Evolutionary conservation across 2,888 invertebrate genomes (phyloP), one percentile per base, ranked within the genome.

Genomic region (Fissipunctia ypsillon): DNA sequence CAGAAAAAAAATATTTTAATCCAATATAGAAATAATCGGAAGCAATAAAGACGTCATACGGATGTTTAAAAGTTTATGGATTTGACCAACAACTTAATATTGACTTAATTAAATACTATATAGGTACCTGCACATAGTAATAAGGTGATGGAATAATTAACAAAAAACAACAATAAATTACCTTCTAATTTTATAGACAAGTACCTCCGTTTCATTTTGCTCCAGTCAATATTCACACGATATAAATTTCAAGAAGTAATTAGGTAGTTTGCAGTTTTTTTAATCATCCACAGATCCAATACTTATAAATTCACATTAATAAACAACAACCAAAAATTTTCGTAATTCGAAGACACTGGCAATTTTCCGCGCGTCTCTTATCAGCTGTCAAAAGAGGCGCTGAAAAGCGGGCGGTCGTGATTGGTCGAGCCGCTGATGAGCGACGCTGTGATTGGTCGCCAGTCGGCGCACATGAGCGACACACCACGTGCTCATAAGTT

Each of bases 401-500:
- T 96, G 87, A 92, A 93, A 87, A 95, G 95, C 93, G 94, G 92
- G 83, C 90, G 88, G 80, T 77, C 82, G 85, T 88, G 84, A 94
- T 94, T 94, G 94, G 94, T 84, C 82, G 89, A 80, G 83, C 90
- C 94, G 91, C 94, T 94, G 74, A 94, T 93, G 83, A 94, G 94
- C 93, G 94, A 92, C 93, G 91, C 89, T 85, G 88, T 91, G 91
- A 96, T 96, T 95, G 96, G 96, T 89, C 88, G 90, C 9, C 87
- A 87, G 89, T 85, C 88, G 91, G 91, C 87, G 90, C 95, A 95
- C 93, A 95, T 95, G 90, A 96, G 96, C 95, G 96, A 95, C 93
- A 87, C 80, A 85, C 93, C 95, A 95, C 95, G 95, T 96, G 96
- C 96, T 96, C 88, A 96, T 96, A 94, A 96, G 96, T 95, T 96